Percentiles rank a stretch among this genome's conserved stretches.
Conservation (phyloP, 2,797 vertebrate species). For the Hemitrygon akajei region DNA sequence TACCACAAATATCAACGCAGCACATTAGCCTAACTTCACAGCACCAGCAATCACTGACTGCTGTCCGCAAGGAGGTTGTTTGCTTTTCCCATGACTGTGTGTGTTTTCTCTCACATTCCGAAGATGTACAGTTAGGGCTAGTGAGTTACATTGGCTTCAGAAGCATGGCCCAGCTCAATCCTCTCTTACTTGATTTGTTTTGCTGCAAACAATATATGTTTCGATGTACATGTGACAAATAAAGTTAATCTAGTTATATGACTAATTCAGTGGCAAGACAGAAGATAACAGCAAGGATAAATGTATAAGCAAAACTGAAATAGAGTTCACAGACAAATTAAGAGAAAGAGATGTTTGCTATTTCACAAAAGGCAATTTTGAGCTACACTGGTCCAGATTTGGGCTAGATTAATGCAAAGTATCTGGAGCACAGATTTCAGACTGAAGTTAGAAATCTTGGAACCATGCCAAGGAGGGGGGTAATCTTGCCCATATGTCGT, state of each 20-base stretch:
- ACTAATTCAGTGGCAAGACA: background rate
- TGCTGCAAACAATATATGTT: no score
- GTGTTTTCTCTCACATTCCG: no score
- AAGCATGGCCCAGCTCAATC: no score
- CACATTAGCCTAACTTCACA: no score
- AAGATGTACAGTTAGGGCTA: no score
- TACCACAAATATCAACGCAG: background rate
- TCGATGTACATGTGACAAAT: no score
- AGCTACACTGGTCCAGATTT: background rate
- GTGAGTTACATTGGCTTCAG: no score
- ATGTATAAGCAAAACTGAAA: background rate
- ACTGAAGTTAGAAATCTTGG: slow-evolving; percentile 22
- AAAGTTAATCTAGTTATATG: no score
- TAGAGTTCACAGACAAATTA: background rate
- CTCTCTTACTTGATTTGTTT: no score
- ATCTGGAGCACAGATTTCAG: slow-evolving; percentile 20
- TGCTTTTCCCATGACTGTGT: no score
- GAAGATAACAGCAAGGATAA: background rate
- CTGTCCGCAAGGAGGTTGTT: no score
- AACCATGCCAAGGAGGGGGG: background rate
- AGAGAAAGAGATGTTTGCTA: background rate
- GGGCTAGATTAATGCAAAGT: background rate
- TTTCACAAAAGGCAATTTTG: background rate
- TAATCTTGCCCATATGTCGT: slow-evolving; percentile 28
- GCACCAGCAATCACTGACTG: no score